Evolutionary conservation across 1,140 invertebrate species (phyloP), one percentile per base, ranked within the genome.

Genomic region (Bombus balteatus): DNA sequence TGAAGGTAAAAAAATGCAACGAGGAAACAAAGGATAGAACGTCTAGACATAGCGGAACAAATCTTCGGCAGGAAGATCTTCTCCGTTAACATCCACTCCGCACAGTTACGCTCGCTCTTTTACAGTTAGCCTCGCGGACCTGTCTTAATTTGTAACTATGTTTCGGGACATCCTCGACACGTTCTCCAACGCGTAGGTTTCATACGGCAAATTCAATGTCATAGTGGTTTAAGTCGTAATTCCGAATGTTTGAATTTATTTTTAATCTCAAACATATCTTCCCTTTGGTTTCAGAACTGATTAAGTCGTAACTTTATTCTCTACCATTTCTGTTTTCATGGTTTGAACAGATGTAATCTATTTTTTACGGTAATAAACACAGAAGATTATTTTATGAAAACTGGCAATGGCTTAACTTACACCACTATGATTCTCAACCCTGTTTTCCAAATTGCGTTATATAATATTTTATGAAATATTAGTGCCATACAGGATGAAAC

Each of bases 81-180:
- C 68, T 75, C 87, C 83, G 90, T 91, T 92, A 89, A 79, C 86
- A 86, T 83, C 78, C 70, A 85, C 74, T 75, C 88, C 75, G 83
- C 88, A 86, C 83, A 89, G 89, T 89, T 92, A 91, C 86, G 68
- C 83, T 87, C 87, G 83, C 83, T 87, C 53, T 87, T 92, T 91
- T 94, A 94, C 94, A 95, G 94, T 94, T 95, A 94, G 37, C n/a
- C 75, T 84, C 74, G 62, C 18, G 87, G 65, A 82, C 85, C 66
- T n/a, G 79, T 85, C 78, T 85, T 71, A 73, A 41, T 75, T 68
- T 68, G 68, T 77, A 70, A 88, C 89, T 86, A 76, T 28, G 76
- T 80, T 87, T 87, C 68, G 72, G 83, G 37, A 25, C 57, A 81
- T 18, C 62, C 37, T 70, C 15, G 13, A 75, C n/a, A 43, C 6